Percentiles rank a stretch among this genome's conserved stretches.
Evolutionary conservation across 2,113 vertebrate genomes (phyloP).

Genomic region (Noctilio leporinus): DNA sequence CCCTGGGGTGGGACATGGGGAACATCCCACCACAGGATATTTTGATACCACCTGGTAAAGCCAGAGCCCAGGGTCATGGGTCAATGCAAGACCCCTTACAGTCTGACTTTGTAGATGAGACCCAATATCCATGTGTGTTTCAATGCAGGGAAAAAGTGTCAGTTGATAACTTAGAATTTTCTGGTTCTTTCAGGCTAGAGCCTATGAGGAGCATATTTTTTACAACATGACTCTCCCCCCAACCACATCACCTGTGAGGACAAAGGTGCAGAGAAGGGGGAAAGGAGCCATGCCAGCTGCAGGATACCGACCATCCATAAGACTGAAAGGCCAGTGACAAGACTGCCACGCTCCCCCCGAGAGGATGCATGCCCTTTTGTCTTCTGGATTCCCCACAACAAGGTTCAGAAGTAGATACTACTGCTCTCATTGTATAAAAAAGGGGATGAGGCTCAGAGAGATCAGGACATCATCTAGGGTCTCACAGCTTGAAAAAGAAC

Average conservation of each 20-base stretch:
- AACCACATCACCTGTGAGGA: background rate
- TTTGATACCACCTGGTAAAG: background rate
- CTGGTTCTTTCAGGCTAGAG: background rate
- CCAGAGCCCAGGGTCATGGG: background rate
- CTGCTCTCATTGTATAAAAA: no score
- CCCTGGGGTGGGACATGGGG: background rate
- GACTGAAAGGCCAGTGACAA: background rate
- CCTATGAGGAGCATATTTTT: background rate
- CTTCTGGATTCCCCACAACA: background rate
- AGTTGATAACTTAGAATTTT: background rate
- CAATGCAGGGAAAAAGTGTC: background rate
- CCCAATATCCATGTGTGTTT: background rate
- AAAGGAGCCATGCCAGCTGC: background rate
- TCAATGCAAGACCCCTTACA: background rate
- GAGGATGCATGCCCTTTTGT: background rate
- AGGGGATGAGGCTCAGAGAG: no score
- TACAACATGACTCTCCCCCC: background rate
- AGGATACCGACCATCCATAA: background rate
- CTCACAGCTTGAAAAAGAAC: background rate
- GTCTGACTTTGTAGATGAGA: background rate
- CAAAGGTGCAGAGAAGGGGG: background rate
- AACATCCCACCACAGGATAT: background rate
- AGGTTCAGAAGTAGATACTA: no score
- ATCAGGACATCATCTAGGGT: background rate
- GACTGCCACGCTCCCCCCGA: no score